phyloP scores from a whole-genome alignment of 2,113 vertebrate genomes.

The Steatornis caripensis region DNA sequence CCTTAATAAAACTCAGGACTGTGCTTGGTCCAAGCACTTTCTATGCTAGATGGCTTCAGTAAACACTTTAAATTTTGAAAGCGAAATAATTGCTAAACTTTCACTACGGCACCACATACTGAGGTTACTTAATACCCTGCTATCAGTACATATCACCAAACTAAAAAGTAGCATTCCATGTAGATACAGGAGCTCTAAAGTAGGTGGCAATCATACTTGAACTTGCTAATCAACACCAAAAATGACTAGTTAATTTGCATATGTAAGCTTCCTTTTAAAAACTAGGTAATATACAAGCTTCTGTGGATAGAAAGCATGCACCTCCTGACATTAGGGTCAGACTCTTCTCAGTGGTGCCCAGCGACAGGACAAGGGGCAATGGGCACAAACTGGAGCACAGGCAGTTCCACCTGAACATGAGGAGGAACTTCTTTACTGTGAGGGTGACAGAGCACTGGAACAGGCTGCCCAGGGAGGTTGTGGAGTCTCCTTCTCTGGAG shows the following conservation, averaged over 20 bases:
- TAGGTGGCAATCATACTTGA: conserved; percentile 8
- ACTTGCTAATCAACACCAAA: conserved; percentile 20
- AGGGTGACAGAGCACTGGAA: too few species aligned
- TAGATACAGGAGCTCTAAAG: not conserved
- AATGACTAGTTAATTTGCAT: conserved; percentile 29
- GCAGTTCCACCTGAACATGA: too few species aligned
- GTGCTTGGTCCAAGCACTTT: not conserved
- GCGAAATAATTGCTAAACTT: not conserved
- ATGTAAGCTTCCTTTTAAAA: not conserved
- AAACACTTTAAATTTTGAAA: conserved; percentile 19
- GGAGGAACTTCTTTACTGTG: too few species aligned
- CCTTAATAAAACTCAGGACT: not conserved
- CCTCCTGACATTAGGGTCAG: not conserved
- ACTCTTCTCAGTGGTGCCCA: too few species aligned
- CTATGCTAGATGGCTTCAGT: not conserved
- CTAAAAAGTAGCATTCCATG: not conserved
- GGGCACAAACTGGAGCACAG: too few species aligned
- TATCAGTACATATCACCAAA: not conserved
- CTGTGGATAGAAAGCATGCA: not conserved
- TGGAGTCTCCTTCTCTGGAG: too few species aligned
- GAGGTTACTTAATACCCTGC: not conserved
- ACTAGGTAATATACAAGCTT: not conserved
- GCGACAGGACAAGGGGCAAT: too few species aligned
- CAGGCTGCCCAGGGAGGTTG: too few species aligned
- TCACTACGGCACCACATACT: not conserved